Evolutionary conservation across 92 coral and sea anemone species (phyloP), one percentile per base, ranked within the genome.

Genomic region (Diadumene lineata): DNA sequence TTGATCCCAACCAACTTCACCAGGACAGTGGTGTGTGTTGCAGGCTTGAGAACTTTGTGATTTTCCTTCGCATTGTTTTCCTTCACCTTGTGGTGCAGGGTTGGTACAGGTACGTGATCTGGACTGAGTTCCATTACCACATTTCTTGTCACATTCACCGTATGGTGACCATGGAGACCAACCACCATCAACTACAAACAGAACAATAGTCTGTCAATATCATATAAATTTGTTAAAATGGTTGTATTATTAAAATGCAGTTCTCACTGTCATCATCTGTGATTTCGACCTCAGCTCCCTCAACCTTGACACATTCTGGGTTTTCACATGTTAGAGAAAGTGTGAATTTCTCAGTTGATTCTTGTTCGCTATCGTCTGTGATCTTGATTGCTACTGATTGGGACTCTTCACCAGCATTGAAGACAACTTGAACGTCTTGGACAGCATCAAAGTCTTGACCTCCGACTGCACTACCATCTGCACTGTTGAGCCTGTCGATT

Each of bases 81-180:
- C 69, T 64, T 34, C 69, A 3, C 69, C 69, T 64, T 64, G 69
- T 64, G 58, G 73, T 23, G 72, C 46, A 2, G 84, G 75, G 27
- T 72, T 79, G 46, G 32, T 60, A 51, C 89, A 84, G 44, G 15
- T 72, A 17, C 89, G 80, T 18, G n/a, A 72, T 38, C 88, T 56
- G 23, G 81, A 72, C 60, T 84, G 88, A 31, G 23, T 43, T 27
- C 85, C 89, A 23, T 46, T 23, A 19, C 85, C 89, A 69, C 89
- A 79, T 0, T 62, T 56, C 61, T 73, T 79, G 26, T 63, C 55
- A 48, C 89, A 84, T 10, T 73, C 24, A 34, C 70, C 56, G 55
- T 72, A 84, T 67, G 68, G 16, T 26, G 74, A 46, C 85, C 85
- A 75, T 19, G 61, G 48, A 17, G 77, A 25, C 89, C 89, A 85